Percentiles rank a stretch among this genome's conserved stretches.
phyloP scores from a whole-genome alignment of 2,888 invertebrate species.

The Rambutsinella grinnellia region DNA sequence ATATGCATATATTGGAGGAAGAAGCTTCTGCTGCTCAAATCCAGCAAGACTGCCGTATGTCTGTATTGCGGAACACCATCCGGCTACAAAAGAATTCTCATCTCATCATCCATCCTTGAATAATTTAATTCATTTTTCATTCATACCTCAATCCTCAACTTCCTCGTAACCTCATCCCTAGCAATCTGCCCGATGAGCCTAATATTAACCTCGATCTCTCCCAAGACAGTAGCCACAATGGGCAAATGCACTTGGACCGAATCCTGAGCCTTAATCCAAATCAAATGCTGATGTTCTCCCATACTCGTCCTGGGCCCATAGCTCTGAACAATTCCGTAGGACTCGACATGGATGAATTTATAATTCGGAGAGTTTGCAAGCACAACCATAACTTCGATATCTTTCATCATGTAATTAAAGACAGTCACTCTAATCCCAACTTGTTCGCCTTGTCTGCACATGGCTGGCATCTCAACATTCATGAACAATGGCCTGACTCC shows the following conservation, averaged over 20 bases:
- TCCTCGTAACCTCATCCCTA: slow-evolving; percentile 77
- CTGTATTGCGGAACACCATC: slow-evolving; percentile 93
- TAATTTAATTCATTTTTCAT: too few relatives aligned
- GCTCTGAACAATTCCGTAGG: slow-evolving; percentile 78
- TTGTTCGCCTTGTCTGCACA: slow-evolving; percentile 91
- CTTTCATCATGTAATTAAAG: slow-evolving; percentile 91
- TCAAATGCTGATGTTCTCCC: slow-evolving; percentile 96
- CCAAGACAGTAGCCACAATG: slow-evolving; percentile 85
- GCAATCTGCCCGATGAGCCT: slow-evolving; percentile 83
- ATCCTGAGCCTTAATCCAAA: slow-evolving; percentile 78
- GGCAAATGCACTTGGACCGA: slow-evolving; percentile 89
- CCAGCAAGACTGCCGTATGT: slow-evolving; percentile 91
- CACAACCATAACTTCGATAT: slow-evolving; percentile 90
- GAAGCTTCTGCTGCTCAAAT: slow-evolving; percentile 83
- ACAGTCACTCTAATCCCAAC: slow-evolving; percentile 92
- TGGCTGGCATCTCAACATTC: slow-evolving; percentile 90
- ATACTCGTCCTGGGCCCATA: slow-evolving; percentile 91
- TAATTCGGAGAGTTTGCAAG: slow-evolving; percentile 86
- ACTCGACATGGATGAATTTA: slow-evolving; percentile 92
- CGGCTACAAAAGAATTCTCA: slow-evolving; percentile 72
- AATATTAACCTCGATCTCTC: slow-evolving; percentile 80
- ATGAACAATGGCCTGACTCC: slow-evolving; percentile 95
- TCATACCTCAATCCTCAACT: slow-evolving; percentile 77
- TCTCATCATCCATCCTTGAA: background rate
- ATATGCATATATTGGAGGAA: slow-evolving; percentile 96